Percentiles rank a stretch among this genome's conserved stretches.
These are phyloP conservation scores for Acrobasis repandana DNA, from an alignment of 2,888 invertebrate genomes.

Conservation along the genomic window DNA sequence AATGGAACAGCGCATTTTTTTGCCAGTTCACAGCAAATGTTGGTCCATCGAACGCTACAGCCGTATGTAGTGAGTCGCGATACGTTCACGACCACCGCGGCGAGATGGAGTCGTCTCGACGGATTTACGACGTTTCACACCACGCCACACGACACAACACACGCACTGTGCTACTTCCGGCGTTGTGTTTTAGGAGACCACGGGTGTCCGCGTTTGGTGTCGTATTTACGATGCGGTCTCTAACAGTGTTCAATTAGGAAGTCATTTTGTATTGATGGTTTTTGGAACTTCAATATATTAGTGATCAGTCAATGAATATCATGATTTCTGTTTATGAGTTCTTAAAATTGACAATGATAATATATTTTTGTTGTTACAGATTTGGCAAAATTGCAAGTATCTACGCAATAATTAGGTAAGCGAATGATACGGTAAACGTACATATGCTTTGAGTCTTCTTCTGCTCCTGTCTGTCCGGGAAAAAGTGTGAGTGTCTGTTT, in stretches of 20 bases:
- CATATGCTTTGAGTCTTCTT: no score
- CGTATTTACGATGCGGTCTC: conserved; percentile 12
- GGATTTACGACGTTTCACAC: neutral
- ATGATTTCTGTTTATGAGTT: no score
- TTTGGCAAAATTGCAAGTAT: neutral
- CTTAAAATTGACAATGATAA: no score
- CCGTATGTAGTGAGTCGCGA: conserved; percentile 2
- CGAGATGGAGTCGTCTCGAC: neutral
- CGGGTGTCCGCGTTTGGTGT: conserved; percentile 12
- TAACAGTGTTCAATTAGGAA: neutral
- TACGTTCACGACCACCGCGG: neutral
- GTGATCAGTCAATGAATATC: no score
- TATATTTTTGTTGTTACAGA: neutral
- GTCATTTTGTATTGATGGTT: neutral
- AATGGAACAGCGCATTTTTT: no score
- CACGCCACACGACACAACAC: conserved; percentile 2
- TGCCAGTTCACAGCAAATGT: no score
- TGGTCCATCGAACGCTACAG: neutral
- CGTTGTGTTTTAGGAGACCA: conserved; percentile 3
- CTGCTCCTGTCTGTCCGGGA: no score
- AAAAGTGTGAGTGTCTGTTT: no score
- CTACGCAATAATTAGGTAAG: neutral
- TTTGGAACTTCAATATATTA: neutral
- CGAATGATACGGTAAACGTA: no score
- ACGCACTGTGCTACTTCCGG: conserved; percentile 1